Evolutionary conservation across 2,113 vertebrate species (phyloP).

Genomic region (Tenrec ecaudatus): DNA sequence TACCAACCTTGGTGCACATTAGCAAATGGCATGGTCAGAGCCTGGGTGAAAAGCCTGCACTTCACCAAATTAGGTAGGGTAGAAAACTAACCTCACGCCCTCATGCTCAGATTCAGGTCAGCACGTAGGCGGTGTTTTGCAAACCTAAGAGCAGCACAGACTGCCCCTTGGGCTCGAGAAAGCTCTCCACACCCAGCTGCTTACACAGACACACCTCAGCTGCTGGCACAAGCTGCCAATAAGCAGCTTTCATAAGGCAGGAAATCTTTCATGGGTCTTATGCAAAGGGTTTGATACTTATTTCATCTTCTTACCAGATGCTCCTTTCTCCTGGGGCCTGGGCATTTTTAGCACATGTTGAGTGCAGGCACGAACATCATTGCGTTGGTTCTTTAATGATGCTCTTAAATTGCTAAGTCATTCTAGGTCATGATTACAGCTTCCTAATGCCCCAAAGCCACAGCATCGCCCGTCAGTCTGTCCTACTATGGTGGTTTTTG

Average conservation of each 20-base stretch:
- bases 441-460: slow-evolving; percentile 45
- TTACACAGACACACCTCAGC: slow-evolving; percentile 69
- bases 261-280: slow-evolving; percentile 33
- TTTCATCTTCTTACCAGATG: slow-evolving; percentile 39
- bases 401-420: slow-evolving; percentile 48
- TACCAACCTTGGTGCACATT: neutral
- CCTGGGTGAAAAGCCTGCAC: slow-evolving; percentile 19
- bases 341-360: slow-evolving; percentile 39
- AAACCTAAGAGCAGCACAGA: slow-evolving; percentile 58
- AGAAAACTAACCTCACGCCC: slow-evolving; percentile 51
- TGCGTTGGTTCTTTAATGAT: slow-evolving; percentile 44
- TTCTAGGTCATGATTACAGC: slow-evolving; percentile 39
- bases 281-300: slow-evolving; percentile 19
- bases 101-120: slow-evolving; percentile 39
- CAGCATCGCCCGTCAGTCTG: neutral
- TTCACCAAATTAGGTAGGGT: slow-evolving; percentile 41
- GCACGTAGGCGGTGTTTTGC: slow-evolving; percentile 60
- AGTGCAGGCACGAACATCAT: neutral
- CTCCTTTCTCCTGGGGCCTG: neutral
- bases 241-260: slow-evolving; percentile 41
- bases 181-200: slow-evolving; percentile 69
- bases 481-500: neutral
- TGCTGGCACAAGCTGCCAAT: slow-evolving; percentile 66
- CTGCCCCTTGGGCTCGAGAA: slow-evolving; percentile 55
- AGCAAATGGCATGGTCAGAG: neutral